These are phyloP conservation scores for Xyrichtys novacula DNA, from an alignment of 2,797 vertebrate genomes.

Conservation along the genomic window DNA sequence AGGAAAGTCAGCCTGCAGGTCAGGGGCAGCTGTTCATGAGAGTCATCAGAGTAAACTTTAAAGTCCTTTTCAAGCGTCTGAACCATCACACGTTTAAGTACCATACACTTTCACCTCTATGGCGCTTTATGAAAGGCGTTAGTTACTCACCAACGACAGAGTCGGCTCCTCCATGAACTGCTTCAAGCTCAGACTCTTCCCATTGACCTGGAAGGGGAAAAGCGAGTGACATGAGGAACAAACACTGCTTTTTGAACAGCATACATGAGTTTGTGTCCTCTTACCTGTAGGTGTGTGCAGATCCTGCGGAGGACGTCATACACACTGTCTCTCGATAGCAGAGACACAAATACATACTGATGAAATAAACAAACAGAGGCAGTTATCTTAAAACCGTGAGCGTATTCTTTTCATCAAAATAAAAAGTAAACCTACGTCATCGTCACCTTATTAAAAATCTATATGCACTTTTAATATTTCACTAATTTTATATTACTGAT, in stretches of 20 bases:
- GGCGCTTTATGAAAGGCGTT: constrained; percentile 1
- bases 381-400: too few species aligned
- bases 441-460: too few species aligned
- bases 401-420: background rate
- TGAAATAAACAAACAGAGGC: constrained; percentile 20
- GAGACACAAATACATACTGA: constrained; percentile 96
- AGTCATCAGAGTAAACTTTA: constrained; percentile 10
- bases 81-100: constrained; percentile 1
- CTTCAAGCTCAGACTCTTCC: constrained; percentile 94
- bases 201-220: constrained; percentile 82
- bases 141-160: constrained; percentile 87
- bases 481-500: too few species aligned
- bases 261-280: constrained; percentile 8
- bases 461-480: too few species aligned
- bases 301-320: constrained; percentile 94
- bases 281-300: constrained; percentile 96
- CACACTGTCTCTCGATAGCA: constrained; percentile 95
- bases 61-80: background rate
- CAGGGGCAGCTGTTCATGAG: background rate
- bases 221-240: background rate
- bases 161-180: constrained; percentile 90
- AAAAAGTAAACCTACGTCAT: too few species aligned
- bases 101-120: background rate
- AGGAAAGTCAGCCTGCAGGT: constrained; percentile 27
- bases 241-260: background rate